These are phyloP conservation scores for Encarsia formosa DNA, from an alignment of 2,888 invertebrate species.

Conservation along the genomic window DNA sequence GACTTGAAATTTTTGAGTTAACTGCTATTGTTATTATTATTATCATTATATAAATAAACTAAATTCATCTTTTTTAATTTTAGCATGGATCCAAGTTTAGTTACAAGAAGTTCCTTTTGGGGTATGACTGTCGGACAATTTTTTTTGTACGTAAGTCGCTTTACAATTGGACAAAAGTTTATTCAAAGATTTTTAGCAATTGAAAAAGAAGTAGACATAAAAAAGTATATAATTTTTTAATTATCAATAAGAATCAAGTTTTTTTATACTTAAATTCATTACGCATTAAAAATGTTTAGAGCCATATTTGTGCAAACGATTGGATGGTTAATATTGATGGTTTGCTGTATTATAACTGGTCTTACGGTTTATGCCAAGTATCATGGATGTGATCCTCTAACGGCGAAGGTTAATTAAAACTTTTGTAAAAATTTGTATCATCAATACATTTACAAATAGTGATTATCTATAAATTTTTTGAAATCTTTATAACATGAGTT, in stretches of 20 bases:
- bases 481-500: not conserved
- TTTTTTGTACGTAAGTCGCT: conserved; percentile 56
- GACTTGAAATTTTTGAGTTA: conserved; percentile 62
- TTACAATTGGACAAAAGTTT: conserved; percentile 58
- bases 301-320: conserved; percentile 46
- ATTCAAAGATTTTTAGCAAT: conserved; percentile 62
- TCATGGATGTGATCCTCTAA: conserved; percentile 62
- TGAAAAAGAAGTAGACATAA: conserved; percentile 57
- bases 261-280: no score
- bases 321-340: conserved; percentile 58
- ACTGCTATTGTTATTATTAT: not conserved
- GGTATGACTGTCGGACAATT: conserved; percentile 51
- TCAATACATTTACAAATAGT: not conserved
- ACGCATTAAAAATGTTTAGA: no score
- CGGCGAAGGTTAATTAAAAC: conserved; percentile 53
- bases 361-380: conserved; percentile 62
- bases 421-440: not conserved
- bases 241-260: no score
- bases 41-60: not conserved
- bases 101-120: conserved; percentile 60
- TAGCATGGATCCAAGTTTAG: conserved; percentile 60
- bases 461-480: not conserved
- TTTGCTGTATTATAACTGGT: conserved; percentile 59
- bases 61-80: not conserved
- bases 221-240: conserved; percentile 47